Percentiles rank a stretch among this genome's conserved stretches.
These are phyloP conservation scores for Ormyrus pomaceus DNA, from an alignment of 2,888 invertebrate genomes.

Conservation along the genomic window DNA sequence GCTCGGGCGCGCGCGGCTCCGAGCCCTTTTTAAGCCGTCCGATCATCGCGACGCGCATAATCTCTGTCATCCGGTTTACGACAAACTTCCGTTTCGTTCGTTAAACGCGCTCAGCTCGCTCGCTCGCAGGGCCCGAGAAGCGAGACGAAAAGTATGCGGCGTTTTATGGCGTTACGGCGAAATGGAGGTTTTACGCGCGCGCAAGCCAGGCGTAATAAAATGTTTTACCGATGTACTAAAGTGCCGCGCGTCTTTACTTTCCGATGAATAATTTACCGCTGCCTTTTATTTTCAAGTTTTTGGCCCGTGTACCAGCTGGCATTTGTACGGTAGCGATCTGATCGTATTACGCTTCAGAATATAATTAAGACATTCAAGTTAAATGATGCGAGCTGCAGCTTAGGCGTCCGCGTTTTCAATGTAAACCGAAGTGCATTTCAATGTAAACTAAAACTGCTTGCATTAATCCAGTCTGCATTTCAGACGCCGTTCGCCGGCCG, in stretches of 20 bases:
- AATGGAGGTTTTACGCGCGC: slow-evolving; percentile 32
- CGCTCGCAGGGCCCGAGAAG: background rate
- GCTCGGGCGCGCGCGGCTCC: background rate
- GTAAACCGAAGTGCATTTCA: no score
- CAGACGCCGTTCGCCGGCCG: no score
- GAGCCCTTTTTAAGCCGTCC: background rate
- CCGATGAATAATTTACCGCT: no score
- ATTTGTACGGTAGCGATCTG: no score
- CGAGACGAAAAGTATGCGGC: slow-evolving; percentile 49
- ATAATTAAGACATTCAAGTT: no score
- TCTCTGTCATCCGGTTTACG: slow-evolving; percentile 32
- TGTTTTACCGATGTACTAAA: background rate
- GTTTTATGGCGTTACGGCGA: slow-evolving; percentile 54
- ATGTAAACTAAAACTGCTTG: no score
- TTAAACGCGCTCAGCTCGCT: slow-evolving; percentile 35
- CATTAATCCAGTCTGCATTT: no score
- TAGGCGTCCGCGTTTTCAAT: no score
- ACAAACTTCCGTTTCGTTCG: slow-evolving; percentile 31
- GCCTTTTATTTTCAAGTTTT: no score
- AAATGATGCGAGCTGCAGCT: no score
- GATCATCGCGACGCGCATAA: slow-evolving; percentile 12
- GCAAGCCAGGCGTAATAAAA: slow-evolving; percentile 5
- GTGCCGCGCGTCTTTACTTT: background rate
- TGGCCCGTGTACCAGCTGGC: no score
- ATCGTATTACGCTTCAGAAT: no score